Base-by-base conservation (phyloP, 2,888 invertebrate species). In the Gasteruption jaculator region DNA sequence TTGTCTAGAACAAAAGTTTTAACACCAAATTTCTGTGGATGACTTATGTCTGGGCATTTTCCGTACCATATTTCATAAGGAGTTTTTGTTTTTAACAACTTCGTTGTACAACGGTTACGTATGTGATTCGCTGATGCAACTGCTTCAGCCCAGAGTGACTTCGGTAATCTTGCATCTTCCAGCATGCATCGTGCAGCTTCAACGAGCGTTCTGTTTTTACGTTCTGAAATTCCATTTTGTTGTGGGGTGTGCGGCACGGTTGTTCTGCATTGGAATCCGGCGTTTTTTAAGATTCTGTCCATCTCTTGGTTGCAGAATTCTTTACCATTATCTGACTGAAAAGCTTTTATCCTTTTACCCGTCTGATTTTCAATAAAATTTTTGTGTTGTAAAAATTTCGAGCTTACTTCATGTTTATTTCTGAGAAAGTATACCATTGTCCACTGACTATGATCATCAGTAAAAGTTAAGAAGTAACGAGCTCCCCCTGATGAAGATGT, bases 391-490 rank as follows among this genome's bases (percentile, higher is more conserved):
- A 46, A 44, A 19, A 53, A 55, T 18, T 29, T 33, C 0, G 41
- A 21, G 12, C 46, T 19, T 3, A 45, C 49, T 26, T 57, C 45
- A 25, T 29, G 11, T 19, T 55, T 53, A 7, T 16, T 24, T 15
- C 36, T 48, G 3, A 59, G 18, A 3, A 57, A 35, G n/a, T 30
- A 39, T 3, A 51, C 39, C 12, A 46, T 46, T n/a, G 50, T 45
- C 46, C 49, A 58, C n/a, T 54, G 36, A 2, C 46, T 47, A 24
- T 24, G 14, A 32, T 59, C 56, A 22, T 57, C 56, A 2, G 54
- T 56, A 22, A 57, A 53, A 1, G 52, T 54, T 6, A 53, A 38
- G 12, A 54, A 44, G 25, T 57, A 60, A 19, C 30, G 29, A 5
- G 45, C 30, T 18, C 44, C 39, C 14, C 52, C 50, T 6, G 30